A percentile compares a stretch with the other conserved stretches of the same genome.
Evolutionary conservation across 2,888 invertebrate species (phyloP).

Genomic region (Lysandra bellargus): DNA sequence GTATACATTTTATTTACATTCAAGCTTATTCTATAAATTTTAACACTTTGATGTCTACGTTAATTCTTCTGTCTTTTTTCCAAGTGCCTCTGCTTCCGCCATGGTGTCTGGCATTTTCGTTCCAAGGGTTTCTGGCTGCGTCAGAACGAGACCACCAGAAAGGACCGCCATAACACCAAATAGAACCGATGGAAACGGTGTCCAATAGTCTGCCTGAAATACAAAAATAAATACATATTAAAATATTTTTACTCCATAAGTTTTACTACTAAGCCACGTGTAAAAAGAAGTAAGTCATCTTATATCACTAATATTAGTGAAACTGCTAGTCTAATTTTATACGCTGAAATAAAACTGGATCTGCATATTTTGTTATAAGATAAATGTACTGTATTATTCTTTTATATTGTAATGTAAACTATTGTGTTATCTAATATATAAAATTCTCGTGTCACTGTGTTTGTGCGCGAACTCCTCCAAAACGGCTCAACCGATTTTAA

Average conservation of each 20-base stretch:
- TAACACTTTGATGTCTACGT: background rate
- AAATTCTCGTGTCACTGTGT: too few species aligned
- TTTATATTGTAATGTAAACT: too few species aligned
- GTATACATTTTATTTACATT: background rate
- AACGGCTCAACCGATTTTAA: too few species aligned
- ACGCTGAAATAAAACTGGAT: too few species aligned
- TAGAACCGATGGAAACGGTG: slow-evolving; percentile 49
- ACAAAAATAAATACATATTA: background rate
- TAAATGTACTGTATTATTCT: too few species aligned
- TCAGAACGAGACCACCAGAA: slow-evolving; percentile 75
- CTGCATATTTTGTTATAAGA: too few species aligned
- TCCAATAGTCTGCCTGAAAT: slow-evolving; percentile 56
- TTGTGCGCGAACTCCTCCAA: too few species aligned
- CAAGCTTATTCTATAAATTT: background rate
- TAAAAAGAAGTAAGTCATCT: background rate
- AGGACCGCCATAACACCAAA: slow-evolving; percentile 76
- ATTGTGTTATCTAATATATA: too few species aligned
- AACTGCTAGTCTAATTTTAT: background rate
- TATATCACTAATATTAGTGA: background rate
- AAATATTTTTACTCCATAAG: background rate
- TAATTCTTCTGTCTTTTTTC: background rate
- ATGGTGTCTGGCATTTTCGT: slow-evolving; percentile 80
- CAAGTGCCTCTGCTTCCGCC: slow-evolving; percentile 74
- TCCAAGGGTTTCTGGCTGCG: slow-evolving; percentile 82
- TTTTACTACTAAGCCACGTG: too few species aligned